A percentile compares a stretch with the other conserved stretches of the same genome.
phyloP scores from a whole-genome alignment of 2,113 vertebrate species.

The Orcinus orca region DNA sequence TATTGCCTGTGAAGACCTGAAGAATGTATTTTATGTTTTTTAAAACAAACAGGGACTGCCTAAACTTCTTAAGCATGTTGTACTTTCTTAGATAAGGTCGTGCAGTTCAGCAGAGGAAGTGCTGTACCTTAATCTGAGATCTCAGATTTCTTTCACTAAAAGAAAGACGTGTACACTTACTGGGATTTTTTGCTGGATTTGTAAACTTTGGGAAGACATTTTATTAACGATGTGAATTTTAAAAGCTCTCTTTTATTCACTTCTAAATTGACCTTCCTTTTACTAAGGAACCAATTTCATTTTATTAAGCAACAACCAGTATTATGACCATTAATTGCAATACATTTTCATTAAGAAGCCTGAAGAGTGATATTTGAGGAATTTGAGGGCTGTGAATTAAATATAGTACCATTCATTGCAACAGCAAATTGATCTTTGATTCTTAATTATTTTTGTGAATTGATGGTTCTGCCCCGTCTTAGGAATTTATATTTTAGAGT shows the following conservation, averaged over 20 bases:
- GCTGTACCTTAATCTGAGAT: not conserved
- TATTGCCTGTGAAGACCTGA: not conserved
- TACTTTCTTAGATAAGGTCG: not conserved
- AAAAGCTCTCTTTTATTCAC: not conserved
- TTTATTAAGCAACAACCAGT: slow-evolving; percentile 17
- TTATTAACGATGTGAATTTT: slow-evolving; percentile 37
- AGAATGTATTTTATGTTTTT: not conserved
- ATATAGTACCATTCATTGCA: not conserved
- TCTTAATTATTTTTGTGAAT: not conserved
- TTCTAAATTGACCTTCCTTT: not conserved
- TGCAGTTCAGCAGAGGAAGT: not conserved
- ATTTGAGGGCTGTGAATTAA: not conserved
- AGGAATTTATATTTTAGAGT: not conserved
- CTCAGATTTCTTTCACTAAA: not conserved
- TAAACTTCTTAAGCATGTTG: not conserved
- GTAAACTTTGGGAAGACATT: slow-evolving; percentile 3
- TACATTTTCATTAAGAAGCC: not conserved
- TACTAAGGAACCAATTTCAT: slow-evolving; percentile 19
- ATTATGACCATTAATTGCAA: not conserved
- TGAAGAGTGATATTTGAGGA: slow-evolving; percentile 4
- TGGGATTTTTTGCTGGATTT: not conserved
- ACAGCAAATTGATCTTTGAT: not conserved
- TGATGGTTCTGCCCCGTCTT: not conserved
- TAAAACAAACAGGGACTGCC: not conserved
- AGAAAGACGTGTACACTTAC: not conserved